Percentiles rank a stretch among this genome's conserved stretches.
phyloP scores from a whole-genome alignment of 2,888 invertebrate species.

The Chalcis sispes region DNA sequence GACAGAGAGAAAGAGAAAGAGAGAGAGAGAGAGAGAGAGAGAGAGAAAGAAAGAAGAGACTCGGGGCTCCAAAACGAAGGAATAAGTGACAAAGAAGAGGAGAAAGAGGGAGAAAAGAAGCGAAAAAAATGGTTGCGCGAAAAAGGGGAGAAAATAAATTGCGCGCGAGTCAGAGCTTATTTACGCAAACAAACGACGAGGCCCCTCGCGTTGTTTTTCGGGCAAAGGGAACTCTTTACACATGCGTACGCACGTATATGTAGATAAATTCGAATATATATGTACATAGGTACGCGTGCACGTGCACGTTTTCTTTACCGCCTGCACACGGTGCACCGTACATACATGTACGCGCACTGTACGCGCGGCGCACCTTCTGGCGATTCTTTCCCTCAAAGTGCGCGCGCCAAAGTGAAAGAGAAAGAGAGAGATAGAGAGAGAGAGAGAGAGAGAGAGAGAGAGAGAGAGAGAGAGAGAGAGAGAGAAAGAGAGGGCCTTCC shows the following conservation, averaged over 20 bases:
- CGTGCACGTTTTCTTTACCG: slow-evolving; percentile 52
- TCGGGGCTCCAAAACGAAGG: slow-evolving; percentile 17
- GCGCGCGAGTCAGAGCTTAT: slow-evolving; percentile 49
- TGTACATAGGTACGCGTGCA: neutral
- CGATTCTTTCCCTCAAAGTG: slow-evolving; percentile 20
- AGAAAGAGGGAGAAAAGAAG: slow-evolving; percentile 14
- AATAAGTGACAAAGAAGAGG: slow-evolving; percentile 39
- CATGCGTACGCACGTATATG: neutral
- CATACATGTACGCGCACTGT: slow-evolving; percentile 62
- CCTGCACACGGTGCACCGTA: slow-evolving; percentile 64
- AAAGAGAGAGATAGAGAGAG: neutral
- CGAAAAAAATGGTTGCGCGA: neutral
- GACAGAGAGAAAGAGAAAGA: slow-evolving; percentile 37
- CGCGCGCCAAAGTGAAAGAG: neutral
- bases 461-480: neutral
- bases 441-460: neutral
- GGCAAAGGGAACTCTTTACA: neutral
- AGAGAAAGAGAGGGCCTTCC: neutral
- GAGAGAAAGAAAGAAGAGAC: slow-evolving; percentile 2
- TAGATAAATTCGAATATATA: no score
- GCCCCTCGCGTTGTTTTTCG: slow-evolving; percentile 37
- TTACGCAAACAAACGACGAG: slow-evolving; percentile 57
- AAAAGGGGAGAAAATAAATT: slow-evolving; percentile 41
- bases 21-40: neutral
- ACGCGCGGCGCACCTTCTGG: slow-evolving; percentile 37